Conservation (phyloP, 64 coral and sea anemone species). For the Pocillopora damicornis region DNA sequence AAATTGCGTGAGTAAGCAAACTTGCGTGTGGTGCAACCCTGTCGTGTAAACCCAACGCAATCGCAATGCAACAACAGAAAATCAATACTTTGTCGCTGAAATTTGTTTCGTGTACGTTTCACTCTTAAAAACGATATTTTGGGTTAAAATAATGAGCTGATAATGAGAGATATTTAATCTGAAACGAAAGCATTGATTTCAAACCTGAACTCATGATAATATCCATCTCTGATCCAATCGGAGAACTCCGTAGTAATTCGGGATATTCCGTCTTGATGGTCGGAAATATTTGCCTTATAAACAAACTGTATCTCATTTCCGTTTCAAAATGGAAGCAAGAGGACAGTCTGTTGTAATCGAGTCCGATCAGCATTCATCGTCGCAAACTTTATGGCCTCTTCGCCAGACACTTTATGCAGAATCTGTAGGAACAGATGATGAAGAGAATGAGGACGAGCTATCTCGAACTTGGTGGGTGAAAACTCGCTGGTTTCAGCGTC, state of each 20-base stretch:
- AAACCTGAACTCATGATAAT: neutral
- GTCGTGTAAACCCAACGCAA: neutral
- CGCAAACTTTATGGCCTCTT: slow-evolving; percentile 78
- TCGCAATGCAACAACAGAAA: neutral
- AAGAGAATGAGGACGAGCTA: slow-evolving; percentile 69
- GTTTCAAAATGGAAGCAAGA: slow-evolving; percentile 23
- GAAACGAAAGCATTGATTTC: neutral
- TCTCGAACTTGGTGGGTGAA: slow-evolving; percentile 81
- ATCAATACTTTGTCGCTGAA: neutral
- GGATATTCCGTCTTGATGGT: neutral
- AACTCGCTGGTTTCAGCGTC: slow-evolving; percentile 90
- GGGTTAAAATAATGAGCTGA: neutral
- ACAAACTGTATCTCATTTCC: slow-evolving; percentile 5
- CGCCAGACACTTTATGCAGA: slow-evolving; percentile 44
- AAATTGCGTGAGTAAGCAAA: neutral
- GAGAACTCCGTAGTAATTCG: neutral
- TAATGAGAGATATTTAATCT: too few species aligned
- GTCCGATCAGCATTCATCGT: slow-evolving; percentile 83
- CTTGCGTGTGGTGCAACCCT: neutral
- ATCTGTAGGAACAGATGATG: slow-evolving; percentile 69
- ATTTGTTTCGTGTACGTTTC: neutral
- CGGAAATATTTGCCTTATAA: slow-evolving; percentile 2
- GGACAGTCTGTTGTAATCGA: slow-evolving; percentile 42
- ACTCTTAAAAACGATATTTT: neutral
- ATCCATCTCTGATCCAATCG: neutral